phyloP scores from a whole-genome alignment of 2,888 invertebrate genomes.

The Cataglyphis rosenhaueri region DNA sequence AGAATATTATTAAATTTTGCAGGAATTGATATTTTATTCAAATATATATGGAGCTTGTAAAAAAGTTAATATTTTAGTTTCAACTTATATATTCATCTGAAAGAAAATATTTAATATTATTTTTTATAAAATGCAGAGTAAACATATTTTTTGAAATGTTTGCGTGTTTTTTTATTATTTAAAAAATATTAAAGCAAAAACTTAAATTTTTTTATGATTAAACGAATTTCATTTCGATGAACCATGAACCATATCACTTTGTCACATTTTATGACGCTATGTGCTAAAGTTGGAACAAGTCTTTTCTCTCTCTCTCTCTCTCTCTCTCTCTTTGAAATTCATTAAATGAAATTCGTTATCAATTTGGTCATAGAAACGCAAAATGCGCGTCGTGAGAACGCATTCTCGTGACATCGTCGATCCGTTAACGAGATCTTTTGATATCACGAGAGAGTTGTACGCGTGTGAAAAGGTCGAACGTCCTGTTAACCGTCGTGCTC shows the following conservation, averaged over 20 bases:
- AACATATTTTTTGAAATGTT: neutral
- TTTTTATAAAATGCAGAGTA: neutral
- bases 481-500: conserved; percentile 42
- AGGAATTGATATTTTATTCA: neutral
- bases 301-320: neutral
- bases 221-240: neutral
- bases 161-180: neutral
- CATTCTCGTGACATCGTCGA: neutral
- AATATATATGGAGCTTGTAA: neutral
- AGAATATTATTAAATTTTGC: neutral
- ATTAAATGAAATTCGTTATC: neutral
- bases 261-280: neutral
- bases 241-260: neutral
- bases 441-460: neutral
- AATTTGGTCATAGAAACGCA: neutral
- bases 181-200: neutral
- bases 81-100: neutral
- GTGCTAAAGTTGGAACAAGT: neutral
- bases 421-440: conserved; percentile 8
- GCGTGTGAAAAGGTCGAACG: conserved; percentile 47
- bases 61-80: neutral
- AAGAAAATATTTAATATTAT: neutral
- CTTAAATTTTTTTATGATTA: neutral
- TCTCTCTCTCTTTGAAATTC: neutral
- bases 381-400: neutral